phyloP scores from a whole-genome alignment of 1,140 invertebrate species.

The Pseudachorutes palmiensis region DNA sequence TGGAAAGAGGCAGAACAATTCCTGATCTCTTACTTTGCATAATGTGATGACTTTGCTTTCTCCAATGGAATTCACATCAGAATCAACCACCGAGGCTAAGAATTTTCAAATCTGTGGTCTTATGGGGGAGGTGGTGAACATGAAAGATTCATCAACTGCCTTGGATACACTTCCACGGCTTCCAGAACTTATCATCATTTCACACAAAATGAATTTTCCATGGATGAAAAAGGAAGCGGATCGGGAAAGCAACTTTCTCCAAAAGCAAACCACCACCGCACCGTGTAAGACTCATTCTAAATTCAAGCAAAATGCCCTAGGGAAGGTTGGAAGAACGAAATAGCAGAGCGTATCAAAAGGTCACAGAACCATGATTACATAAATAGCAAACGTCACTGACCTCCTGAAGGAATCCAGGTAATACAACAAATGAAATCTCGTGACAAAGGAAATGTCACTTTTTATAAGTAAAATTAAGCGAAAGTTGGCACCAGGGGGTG shows the following conservation, averaged over 20 bases:
- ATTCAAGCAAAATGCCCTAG: neutral
- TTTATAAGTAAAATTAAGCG: no score
- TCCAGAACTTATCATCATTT: no score
- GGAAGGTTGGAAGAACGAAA: no score
- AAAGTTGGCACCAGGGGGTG: no score
- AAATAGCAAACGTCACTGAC: no score
- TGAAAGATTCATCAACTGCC: neutral
- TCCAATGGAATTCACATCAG: neutral
- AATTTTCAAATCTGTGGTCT: neutral
- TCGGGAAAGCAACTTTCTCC: neutral
- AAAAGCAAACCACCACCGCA: neutral
- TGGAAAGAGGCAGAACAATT: neutral
- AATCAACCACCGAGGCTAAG: neutral
- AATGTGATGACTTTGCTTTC: neutral
- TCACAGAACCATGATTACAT: no score
- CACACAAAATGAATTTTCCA: neutral
- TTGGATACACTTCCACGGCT: no score
- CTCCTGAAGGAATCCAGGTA: no score
- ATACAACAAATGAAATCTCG: no score
- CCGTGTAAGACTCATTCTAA: neutral
- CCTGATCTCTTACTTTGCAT: neutral
- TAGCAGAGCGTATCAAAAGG: no score
- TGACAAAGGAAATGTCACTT: no score
- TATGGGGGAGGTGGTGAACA: neutral
- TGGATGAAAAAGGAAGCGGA: neutral